These are phyloP conservation scores for Theodoxus fluviatilis DNA, from an alignment of 2,888 invertebrate species.

Conservation along the genomic window DNA sequence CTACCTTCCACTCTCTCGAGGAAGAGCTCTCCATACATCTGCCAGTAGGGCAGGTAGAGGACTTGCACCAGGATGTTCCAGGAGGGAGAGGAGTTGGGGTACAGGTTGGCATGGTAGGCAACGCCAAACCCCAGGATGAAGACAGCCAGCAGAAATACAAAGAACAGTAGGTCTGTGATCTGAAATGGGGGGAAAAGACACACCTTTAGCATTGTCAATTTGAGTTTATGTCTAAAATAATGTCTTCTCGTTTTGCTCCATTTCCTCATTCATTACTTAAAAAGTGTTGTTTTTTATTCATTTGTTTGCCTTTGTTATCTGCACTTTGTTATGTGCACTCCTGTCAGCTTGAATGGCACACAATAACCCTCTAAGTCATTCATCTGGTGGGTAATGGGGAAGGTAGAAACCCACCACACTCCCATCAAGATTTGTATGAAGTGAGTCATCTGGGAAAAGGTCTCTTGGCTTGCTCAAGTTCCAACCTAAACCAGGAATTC, in stretches of 20 bases:
- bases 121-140: constrained; percentile 66
- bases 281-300: no score
- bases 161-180: constrained; percentile 62
- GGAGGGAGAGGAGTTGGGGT: constrained; percentile 56
- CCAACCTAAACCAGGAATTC: no score
- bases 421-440: no score
- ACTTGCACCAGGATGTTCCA: constrained; percentile 59
- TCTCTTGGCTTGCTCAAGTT: no score
- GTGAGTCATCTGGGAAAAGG: no score
- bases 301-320: background rate
- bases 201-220: constrained; percentile 7
- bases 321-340: no score
- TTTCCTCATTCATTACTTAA: no score
- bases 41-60: constrained; percentile 66
- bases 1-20: constrained; percentile 61
- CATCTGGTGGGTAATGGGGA: no score
- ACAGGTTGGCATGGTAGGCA: constrained; percentile 63
- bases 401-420: no score
- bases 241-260: no score
- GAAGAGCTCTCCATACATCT: constrained; percentile 67
- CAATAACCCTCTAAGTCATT: no score
- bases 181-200: constrained; percentile 48
- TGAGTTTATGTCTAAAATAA: background rate
- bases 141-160: constrained; percentile 65
- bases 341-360: no score